Percentiles rank a stretch among this genome's conserved stretches.
phyloP scores from a whole-genome alignment of 2,797 vertebrate species.

The Channallabes apus region DNA sequence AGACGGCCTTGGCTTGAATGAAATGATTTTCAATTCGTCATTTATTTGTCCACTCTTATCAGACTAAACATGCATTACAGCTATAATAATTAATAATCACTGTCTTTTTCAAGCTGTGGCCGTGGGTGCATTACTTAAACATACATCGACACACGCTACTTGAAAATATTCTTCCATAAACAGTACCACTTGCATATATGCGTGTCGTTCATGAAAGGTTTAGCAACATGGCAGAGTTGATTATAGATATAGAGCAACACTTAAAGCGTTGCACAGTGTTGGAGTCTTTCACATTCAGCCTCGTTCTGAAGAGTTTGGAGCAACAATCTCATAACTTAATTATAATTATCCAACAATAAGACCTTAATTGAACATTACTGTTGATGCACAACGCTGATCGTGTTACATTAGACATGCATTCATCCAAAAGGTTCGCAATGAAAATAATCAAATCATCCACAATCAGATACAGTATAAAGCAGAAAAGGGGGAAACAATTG shows the following conservation, averaged over 20 bases:
- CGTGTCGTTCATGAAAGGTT: neutral
- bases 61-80: neutral
- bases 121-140: too few relatives aligned
- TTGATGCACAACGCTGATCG: too few relatives aligned
- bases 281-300: neutral
- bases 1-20: neutral
- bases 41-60: neutral
- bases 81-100: too few relatives aligned
- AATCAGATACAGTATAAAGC: too few relatives aligned
- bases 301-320: neutral
- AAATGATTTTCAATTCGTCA: constrained; percentile 2
- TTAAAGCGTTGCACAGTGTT: neutral
- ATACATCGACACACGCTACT: neutral
- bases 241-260: neutral
- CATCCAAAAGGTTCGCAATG: neutral
- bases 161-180: neutral
- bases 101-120: neutral
- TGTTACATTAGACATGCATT: neutral
- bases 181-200: neutral
- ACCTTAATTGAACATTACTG: neutral
- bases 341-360: neutral
- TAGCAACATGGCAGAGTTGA: neutral
- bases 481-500: too few relatives aligned
- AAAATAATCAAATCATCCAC: neutral
- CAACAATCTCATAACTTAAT: neutral